Percentiles rank a stretch among this genome's conserved stretches.
Conservation (phyloP, 2,888 invertebrate species). For the Leptothorax acervorum region DNA sequence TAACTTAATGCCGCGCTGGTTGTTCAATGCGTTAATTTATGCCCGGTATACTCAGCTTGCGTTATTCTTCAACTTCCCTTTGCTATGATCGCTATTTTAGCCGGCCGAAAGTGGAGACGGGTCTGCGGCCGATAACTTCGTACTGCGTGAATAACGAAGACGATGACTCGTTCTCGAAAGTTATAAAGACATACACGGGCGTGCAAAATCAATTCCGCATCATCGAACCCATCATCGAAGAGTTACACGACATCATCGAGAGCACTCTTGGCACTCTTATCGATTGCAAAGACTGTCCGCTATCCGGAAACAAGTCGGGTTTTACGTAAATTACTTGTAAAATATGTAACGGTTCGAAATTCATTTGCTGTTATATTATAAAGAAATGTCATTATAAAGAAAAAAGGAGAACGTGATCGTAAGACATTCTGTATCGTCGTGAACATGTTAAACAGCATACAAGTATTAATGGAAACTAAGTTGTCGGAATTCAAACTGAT, state of each 20-base stretch:
- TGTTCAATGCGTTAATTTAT: background rate
- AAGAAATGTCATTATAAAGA: background rate
- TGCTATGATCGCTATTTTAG: conserved; percentile 20
- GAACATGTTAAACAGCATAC: background rate
- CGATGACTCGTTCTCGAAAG: conserved; percentile 3
- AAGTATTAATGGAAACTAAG: background rate
- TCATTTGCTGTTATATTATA: background rate
- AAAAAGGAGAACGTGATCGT: background rate
- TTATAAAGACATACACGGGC: background rate
- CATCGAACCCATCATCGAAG: conserved; percentile 73
- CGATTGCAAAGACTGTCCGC: background rate
- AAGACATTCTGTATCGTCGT: background rate
- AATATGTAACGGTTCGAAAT: conserved; percentile 6
- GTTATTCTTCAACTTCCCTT: background rate
- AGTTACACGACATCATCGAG: conserved; percentile 71
- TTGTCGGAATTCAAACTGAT: background rate
- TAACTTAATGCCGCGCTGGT: background rate
- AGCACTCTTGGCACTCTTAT: conserved; percentile 38
- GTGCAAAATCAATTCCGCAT: conserved; percentile 55
- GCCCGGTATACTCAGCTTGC: background rate
- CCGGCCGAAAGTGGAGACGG: background rate
- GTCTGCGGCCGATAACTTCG: background rate
- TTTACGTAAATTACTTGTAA: background rate
- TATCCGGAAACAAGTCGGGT: conserved; percentile 15
- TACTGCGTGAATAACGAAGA: background rate